Base-by-base conservation (phyloP, 2,888 invertebrate species). In the Lacanobia wlatinum region DNA sequence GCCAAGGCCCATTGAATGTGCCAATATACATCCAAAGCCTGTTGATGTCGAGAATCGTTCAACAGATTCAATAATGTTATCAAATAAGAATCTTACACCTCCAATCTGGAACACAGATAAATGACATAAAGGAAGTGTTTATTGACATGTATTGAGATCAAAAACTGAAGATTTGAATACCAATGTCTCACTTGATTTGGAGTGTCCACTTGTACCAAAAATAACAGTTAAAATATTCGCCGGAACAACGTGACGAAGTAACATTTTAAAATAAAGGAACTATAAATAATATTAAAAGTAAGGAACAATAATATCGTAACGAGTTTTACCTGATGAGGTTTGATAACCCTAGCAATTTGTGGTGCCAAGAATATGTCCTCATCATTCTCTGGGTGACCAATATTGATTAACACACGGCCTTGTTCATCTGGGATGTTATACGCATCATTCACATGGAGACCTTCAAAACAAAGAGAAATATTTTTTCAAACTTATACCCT, bases 1-100 rank as follows among this genome's bases (percentile, higher is more conserved):
- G n/a, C 99, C 99, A 43, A 99, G 97, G 2, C 99, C 99, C 99
- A 99, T 99, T 59, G 99, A 99, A 96, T 99, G 99, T 0, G 99
- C 99, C 67, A 99, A 96, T 87, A 99, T 99, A 92, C 99, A 99
- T 18, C 99, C 99, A 93, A 99, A 99, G 16, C 99, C 99, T 4
- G 97, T 97, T 0, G 98, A 98, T 21, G 97, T 98, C 70, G 98
- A 98, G 92, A 98, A 99, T 84, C 99, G 97, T 77, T 98, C 98
- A 59, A 98, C 97, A 28, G 99, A 99, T 94, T 99, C 99, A 84
- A 99, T 98, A 38, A 99, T 98, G 92, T 99, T 99, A 94, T 99
- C 99, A 92, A 98, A 99, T 68, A 99, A 95, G 93, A 99, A 99
- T 72, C 99, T 97, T 21, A 99, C 98, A n/a, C 99, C 99, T 67